phyloP scores from a whole-genome alignment of 2,113 vertebrate genomes.

The Notarius quadriscutis region DNA sequence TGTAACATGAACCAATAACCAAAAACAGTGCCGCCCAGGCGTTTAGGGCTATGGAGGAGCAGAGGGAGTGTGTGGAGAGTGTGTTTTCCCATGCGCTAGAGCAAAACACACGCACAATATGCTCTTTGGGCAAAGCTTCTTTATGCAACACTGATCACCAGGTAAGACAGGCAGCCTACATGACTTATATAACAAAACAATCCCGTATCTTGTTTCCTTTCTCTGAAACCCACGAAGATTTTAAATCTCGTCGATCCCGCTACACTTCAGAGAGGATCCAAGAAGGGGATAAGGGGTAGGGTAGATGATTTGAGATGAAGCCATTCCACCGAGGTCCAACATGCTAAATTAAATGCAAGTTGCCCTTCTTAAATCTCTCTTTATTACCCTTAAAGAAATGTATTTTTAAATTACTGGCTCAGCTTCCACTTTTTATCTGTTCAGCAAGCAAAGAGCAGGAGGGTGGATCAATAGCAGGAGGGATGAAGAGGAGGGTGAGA shows the following conservation, averaged over 20 bases:
- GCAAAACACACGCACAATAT: slow-evolving; percentile 2
- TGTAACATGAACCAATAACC: neutral
- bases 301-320: slow-evolving; percentile 12
- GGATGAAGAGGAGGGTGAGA: neutral
- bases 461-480: neutral
- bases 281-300: slow-evolving; percentile 12
- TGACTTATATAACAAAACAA: neutral
- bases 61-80: slow-evolving; percentile 11
- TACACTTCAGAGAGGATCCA: slow-evolving; percentile 21
- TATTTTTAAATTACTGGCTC: neutral
- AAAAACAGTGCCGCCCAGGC: neutral
- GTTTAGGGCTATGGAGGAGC: neutral
- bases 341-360: neutral
- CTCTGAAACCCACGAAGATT: neutral
- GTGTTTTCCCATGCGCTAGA: neutral
- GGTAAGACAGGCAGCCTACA: neutral
- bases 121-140: neutral
- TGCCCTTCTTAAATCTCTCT: neutral
- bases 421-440: neutral
- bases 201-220: slow-evolving; percentile 19
- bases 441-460: slow-evolving; percentile 33
- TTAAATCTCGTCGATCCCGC: neutral
- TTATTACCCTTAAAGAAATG: neutral
- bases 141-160: neutral
- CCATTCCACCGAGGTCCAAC: neutral